These are phyloP conservation scores for Archocentrus centrarchus DNA, from an alignment of 2,113 vertebrate genomes.

Conservation along the genomic window DNA sequence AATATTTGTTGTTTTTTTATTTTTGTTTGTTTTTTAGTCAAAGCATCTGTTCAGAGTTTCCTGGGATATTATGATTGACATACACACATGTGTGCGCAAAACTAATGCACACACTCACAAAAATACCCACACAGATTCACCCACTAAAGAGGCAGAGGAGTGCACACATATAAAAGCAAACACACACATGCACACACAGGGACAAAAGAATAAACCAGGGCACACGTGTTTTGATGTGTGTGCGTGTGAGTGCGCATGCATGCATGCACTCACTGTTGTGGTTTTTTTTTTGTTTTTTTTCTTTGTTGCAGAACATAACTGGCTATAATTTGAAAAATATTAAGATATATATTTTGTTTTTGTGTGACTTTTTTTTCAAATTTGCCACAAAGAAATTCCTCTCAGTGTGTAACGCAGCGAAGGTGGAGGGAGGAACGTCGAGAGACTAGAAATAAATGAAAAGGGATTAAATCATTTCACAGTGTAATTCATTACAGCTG, in stretches of 20 bases:
- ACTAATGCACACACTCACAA: neutral
- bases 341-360: neutral
- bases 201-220: neutral
- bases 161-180: neutral
- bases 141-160: neutral
- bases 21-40: no score
- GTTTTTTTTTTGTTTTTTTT: neutral
- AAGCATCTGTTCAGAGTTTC: conserved; percentile 37
- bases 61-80: conserved; percentile 35
- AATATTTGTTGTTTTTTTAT: neutral
- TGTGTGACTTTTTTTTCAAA: neutral
- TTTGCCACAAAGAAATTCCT: neutral
- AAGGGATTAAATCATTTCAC: neutral
- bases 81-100: neutral
- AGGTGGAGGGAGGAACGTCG: neutral
- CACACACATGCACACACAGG: neutral
- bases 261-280: no score
- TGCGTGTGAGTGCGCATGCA: neutral
- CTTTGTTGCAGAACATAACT: neutral
- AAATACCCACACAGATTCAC: neutral
- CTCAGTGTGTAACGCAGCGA: neutral
- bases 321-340: neutral
- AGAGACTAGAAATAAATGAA: neutral
- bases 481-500: no score
- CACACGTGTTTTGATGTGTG: conserved; percentile 18